A percentile compares a stretch with the other conserved stretches of the same genome.
Evolutionary conservation across 2,113 vertebrate species (phyloP).

Genomic region (Salvelinus sp.): DNA sequence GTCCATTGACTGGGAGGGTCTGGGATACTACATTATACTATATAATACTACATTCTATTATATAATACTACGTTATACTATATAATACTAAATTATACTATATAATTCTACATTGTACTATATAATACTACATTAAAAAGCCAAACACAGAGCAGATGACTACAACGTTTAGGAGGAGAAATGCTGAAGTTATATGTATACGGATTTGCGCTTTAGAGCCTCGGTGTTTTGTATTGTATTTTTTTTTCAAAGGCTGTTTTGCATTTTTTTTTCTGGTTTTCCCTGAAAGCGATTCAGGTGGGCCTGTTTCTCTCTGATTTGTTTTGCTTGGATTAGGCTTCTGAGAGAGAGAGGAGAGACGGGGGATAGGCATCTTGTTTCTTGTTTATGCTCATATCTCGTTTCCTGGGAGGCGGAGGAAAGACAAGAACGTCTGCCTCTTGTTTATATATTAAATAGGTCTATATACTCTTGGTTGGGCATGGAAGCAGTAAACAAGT

Average conservation of each 20-base stretch:
- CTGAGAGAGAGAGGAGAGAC: constrained; percentile 40
- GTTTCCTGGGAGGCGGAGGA: constrained; percentile 47
- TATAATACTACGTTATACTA: too few species aligned
- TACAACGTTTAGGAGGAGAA: constrained; percentile 52
- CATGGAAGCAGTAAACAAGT: too few species aligned
- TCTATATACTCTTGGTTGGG: too few species aligned
- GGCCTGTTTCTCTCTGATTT: constrained; percentile 29
- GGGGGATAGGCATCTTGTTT: constrained; percentile 35
- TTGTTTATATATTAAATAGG: constrained; percentile 9
- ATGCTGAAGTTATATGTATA: constrained; percentile 68
- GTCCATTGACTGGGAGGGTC: constrained; percentile 47
- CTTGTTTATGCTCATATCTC: constrained; percentile 48
- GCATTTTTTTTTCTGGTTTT: constrained; percentile 72
- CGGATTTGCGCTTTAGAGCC: constrained; percentile 61
- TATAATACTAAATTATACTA: constrained; percentile 47
- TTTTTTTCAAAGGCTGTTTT: constrained; percentile 57
- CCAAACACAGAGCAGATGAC: constrained; percentile 18
- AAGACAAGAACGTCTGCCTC: constrained; percentile 46
- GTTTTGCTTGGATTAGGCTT: constrained; percentile 64
- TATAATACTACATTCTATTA: too few species aligned
- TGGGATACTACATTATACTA: constrained; percentile 53
- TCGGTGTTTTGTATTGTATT: not conserved
- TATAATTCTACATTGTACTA: too few species aligned
- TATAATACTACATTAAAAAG: constrained; percentile 50
- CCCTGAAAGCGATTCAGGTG: constrained; percentile 60